phyloP scores from a whole-genome alignment of 2,797 vertebrate genomes.

The Calcarius lapponicus region DNA sequence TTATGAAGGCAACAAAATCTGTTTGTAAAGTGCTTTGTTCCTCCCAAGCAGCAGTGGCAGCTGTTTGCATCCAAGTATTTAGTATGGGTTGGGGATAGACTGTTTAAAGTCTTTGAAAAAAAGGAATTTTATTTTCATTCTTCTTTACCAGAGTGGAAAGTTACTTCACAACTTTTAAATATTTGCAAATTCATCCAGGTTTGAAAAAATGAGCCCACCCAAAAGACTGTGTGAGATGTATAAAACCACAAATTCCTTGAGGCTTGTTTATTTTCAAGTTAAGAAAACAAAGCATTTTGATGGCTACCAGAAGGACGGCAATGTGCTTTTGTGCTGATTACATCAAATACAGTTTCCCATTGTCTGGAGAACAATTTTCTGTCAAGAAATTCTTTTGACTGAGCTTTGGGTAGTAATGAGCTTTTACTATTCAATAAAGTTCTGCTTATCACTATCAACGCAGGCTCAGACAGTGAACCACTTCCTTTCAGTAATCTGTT shows the following conservation, averaged over 20 bases:
- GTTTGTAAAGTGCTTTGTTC: not conserved
- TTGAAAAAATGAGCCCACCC: not conserved
- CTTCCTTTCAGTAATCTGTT: not conserved
- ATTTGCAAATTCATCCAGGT: not conserved
- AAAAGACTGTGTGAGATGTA: not conserved
- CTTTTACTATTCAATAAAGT: not conserved
- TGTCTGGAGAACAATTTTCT: constrained; percentile 2
- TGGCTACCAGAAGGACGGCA: not conserved
- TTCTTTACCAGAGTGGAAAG: constrained; percentile 14
- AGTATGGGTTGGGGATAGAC: not conserved
- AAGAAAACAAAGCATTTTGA: not conserved
- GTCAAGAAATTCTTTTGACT: not conserved
- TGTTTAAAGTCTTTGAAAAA: not conserved
- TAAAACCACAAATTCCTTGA: not conserved
- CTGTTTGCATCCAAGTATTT: not conserved
- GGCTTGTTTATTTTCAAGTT: not conserved
- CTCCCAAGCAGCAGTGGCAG: not conserved
- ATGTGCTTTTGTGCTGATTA: not conserved
- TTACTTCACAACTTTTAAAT: constrained; percentile 10
- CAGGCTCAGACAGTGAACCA: not conserved
- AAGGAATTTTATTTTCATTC: not conserved
- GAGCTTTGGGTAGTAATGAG: not conserved
- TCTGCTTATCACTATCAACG: not conserved
- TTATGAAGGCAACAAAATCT: not conserved
- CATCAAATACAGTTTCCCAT: not conserved